These are phyloP conservation scores for Protobothrops mucrosquamatus DNA, from an alignment of 2,113 vertebrate genomes.

Conservation along the genomic window DNA sequence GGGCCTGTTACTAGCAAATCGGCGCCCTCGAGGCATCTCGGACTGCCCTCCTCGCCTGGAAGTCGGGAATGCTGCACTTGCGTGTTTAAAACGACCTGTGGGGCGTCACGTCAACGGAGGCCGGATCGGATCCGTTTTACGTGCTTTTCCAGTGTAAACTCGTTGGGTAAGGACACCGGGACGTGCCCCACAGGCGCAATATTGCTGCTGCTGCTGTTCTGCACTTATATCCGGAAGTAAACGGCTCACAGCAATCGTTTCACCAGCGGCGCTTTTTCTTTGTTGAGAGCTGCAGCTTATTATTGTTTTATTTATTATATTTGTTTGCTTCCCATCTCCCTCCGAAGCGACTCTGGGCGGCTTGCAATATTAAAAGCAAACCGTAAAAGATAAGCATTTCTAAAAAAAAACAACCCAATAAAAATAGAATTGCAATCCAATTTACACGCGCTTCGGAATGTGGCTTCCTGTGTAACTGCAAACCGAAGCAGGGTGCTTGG, in stretches of 20 bases:
- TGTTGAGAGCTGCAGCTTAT: not conserved
- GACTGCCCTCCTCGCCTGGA: not conserved
- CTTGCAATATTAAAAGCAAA: not conserved
- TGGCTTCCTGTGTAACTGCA: not conserved
- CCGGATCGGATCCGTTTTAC: not conserved
- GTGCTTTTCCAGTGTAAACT: not conserved
- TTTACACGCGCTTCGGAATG: not conserved
- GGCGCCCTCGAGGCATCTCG: not conserved
- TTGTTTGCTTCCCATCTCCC: not conserved
- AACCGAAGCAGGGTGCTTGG: not conserved
- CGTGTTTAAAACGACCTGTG: not conserved
- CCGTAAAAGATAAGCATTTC: not conserved
- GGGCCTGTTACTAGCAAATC: not conserved
- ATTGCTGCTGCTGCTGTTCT: not conserved
- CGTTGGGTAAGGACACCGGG: not conserved
- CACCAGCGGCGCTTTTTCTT: too few relatives aligned
- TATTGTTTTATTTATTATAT: not conserved
- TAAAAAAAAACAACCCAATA: not conserved
- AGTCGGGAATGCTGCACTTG: not conserved
- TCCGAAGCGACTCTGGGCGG: not conserved
- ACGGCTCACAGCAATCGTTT: not conserved
- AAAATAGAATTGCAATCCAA: not conserved
- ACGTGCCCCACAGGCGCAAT: not conserved
- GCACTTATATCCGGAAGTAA: not conserved
- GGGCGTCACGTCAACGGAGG: not conserved